A percentile compares a stretch with the other conserved stretches of the same genome.
These are phyloP conservation scores for Neolamprologus tretocephalus DNA, from an alignment of 2,113 vertebrate genomes.

Conservation along the genomic window DNA sequence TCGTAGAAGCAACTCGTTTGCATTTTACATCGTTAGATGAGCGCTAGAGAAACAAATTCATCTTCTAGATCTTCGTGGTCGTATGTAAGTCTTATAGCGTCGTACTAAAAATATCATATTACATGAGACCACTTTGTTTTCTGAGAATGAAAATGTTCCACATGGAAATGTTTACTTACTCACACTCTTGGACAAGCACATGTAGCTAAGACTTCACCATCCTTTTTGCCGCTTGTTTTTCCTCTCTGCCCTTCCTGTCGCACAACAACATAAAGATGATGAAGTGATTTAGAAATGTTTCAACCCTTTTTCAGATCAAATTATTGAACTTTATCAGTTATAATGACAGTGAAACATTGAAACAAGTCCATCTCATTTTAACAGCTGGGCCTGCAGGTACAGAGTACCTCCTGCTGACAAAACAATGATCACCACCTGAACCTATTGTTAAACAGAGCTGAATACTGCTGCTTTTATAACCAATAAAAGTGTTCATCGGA, in stretches of 20 bases:
- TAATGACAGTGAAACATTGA: neutral
- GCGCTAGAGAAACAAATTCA: neutral
- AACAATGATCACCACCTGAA: constrained; percentile 33
- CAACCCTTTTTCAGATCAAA: too few species aligned
- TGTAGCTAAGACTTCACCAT: neutral
- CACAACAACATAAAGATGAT: accelerated
- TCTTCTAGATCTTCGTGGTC: neutral
- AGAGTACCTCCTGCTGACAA: constrained; percentile 3
- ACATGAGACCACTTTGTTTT: neutral
- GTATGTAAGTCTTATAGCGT: neutral
- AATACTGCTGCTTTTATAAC: constrained; percentile 11
- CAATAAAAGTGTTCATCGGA: constrained; percentile 32
- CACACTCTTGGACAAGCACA: neutral
- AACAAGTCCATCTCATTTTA: neutral
- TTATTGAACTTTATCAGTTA: too few species aligned
- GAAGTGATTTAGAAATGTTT: neutral
- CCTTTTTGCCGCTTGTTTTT: neutral
- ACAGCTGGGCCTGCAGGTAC: neutral
- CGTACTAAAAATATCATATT: neutral
- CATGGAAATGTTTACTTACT: neutral
- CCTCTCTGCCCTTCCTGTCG: neutral
- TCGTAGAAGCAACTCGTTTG: accelerated
- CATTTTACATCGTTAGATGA: neutral
- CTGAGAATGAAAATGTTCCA: neutral
- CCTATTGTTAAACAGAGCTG: neutral